Evolutionary conservation across 2,888 invertebrate genomes (phyloP).

Genomic region (Zeuzera pyrina): DNA sequence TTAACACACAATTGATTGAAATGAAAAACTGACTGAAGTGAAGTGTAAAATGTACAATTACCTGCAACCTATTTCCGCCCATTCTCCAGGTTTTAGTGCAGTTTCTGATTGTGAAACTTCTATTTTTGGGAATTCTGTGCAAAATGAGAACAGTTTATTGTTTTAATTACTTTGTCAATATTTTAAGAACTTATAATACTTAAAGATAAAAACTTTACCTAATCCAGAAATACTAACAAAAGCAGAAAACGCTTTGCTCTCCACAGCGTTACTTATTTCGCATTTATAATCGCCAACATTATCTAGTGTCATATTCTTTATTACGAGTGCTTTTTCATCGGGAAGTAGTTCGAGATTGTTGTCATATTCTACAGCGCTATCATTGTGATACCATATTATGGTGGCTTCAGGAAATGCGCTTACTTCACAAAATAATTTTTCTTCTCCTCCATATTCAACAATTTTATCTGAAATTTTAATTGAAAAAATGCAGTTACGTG

Average conservation of each 20-base stretch:
- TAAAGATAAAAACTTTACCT: slow-evolving; percentile 28
- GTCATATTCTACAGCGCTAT: slow-evolving; percentile 21
- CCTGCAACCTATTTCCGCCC: slow-evolving; percentile 38
- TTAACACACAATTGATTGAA: too few species aligned
- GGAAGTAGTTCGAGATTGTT: slow-evolving; percentile 21
- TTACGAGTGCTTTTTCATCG: slow-evolving; percentile 30
- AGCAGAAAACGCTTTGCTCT: slow-evolving; percentile 24
- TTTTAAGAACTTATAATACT: neutral
- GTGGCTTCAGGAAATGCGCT: slow-evolving; percentile 44
- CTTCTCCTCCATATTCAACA: slow-evolving; percentile 40
- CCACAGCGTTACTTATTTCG: slow-evolving; percentile 29
- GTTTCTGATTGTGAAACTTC: slow-evolving; percentile 23
- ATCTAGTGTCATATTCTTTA: slow-evolving; percentile 39
- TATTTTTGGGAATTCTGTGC: slow-evolving; percentile 41
- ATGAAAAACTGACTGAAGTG: neutral
- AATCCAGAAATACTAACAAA: slow-evolving; percentile 39
- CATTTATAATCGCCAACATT: slow-evolving; percentile 44
- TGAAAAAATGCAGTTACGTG: neutral
- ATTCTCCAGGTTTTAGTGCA: slow-evolving; percentile 30
- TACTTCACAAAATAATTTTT: slow-evolving; percentile 38
- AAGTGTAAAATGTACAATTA: slow-evolving; percentile 14
- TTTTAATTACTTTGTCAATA: neutral
- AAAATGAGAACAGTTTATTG: slow-evolving; percentile 1
- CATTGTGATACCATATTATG: slow-evolving; percentile 45
- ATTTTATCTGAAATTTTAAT: slow-evolving; percentile 31